Evolutionary conservation across 2,797 vertebrate species (phyloP).

Genomic region (Tympanoctomys barrerae): DNA sequence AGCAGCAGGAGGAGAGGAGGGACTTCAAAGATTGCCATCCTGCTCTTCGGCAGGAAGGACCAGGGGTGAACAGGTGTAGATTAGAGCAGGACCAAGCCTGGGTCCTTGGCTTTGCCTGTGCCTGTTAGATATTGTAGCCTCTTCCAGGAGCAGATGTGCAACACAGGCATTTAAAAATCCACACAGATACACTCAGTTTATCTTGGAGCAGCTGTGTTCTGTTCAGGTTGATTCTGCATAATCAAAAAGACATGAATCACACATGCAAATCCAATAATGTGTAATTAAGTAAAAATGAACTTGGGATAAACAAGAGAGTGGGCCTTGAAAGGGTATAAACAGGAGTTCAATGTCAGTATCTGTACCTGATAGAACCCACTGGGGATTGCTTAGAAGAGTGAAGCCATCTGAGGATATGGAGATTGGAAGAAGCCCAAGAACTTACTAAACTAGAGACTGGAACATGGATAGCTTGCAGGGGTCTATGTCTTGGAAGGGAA

Average conservation of each 20-base stretch:
- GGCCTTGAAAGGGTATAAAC: not conserved
- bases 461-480: not conserved
- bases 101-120: not conserved
- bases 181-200: slow-evolving; percentile 27
- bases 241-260: slow-evolving; percentile 67
- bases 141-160: not conserved
- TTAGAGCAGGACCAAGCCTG: not conserved
- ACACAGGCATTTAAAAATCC: not conserved
- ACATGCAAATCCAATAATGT: slow-evolving; percentile 66
- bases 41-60: not conserved
- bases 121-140: not conserved
- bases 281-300: slow-evolving; percentile 75
- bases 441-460: not conserved
- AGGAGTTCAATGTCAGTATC: not conserved
- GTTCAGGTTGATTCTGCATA: slow-evolving; percentile 68
- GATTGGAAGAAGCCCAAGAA: not conserved
- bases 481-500: not conserved
- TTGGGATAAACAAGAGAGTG: slow-evolving; percentile 51
- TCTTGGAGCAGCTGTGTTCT: slow-evolving; percentile 68
- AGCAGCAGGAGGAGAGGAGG: not conserved
- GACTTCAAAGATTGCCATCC: not conserved
- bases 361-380: not conserved
- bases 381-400: not conserved
- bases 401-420: not conserved
- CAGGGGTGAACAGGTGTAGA: not conserved